phyloP scores from a whole-genome alignment of 2,888 invertebrate species.

The Perdita meconis region DNA sequence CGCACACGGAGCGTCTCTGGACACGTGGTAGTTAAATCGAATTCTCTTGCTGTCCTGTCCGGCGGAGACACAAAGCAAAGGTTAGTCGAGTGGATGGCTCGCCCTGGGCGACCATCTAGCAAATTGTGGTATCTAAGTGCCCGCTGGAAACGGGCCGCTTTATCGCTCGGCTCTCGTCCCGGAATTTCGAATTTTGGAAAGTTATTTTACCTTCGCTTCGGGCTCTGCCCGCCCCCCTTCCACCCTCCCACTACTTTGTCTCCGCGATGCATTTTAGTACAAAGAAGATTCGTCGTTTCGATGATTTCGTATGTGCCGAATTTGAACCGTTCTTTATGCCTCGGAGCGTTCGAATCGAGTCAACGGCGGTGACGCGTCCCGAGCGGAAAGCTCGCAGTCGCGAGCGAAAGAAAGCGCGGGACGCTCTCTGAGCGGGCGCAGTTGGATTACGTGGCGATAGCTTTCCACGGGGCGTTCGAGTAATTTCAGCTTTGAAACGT shows the following conservation, averaged over 20 bases:
- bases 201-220: conserved; percentile 65
- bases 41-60: conserved; percentile 76
- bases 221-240: conserved; percentile 23
- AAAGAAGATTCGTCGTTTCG: not conserved
- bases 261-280: not conserved
- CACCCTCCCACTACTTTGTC: not conserved
- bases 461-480: conserved; percentile 82
- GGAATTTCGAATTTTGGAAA: conserved; percentile 73
- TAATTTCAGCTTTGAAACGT: conserved; percentile 84
- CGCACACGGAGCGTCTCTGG: conserved; percentile 62
- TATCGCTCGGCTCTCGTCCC: conserved; percentile 68
- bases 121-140: conserved; percentile 78
- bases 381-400: not conserved
- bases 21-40: conserved; percentile 77
- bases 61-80: conserved; percentile 79
- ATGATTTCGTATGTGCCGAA: conserved; percentile 13
- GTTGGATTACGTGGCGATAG: conserved; percentile 80
- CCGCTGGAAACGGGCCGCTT: conserved; percentile 72
- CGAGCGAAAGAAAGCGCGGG: conserved; percentile 26
- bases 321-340: not conserved
- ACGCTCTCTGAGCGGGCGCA: conserved; percentile 47
- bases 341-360: conserved; percentile 2
- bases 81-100: conserved; percentile 73
- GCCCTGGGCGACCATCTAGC: conserved; percentile 77
- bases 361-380: not conserved